Percentiles rank a stretch among this genome's conserved stretches.
Conservation (phyloP, 2,113 vertebrate genomes). For the Alethe diademata region DNA sequence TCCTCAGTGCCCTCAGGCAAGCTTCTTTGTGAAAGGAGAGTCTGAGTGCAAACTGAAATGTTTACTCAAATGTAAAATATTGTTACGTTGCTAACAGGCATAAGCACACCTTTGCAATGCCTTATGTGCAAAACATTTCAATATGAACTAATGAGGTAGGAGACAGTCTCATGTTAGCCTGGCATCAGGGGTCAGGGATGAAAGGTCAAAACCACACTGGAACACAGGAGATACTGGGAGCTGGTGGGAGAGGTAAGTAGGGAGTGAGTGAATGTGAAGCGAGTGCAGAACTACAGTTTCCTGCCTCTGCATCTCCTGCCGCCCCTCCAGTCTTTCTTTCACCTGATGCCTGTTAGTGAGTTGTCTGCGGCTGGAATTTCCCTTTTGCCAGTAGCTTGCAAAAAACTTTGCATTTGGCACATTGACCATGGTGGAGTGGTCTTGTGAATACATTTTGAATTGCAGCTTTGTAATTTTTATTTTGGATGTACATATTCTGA, state of each 20-base stretch:
- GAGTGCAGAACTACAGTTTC: background rate
- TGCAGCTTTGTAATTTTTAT: constrained; percentile 11
- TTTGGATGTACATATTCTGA: constrained; percentile 39
- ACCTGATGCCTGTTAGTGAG: background rate
- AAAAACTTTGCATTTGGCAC: background rate
- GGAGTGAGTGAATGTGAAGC: background rate
- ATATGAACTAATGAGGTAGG: background rate
- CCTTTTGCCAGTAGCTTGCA: background rate
- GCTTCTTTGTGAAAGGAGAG: background rate
- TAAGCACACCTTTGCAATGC: background rate
- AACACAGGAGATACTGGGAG: background rate
- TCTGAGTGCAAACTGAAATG: constrained; percentile 17
- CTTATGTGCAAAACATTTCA: constrained; percentile 13
- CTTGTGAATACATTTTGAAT: background rate
- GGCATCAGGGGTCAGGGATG: background rate
- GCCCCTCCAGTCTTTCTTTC: background rate
- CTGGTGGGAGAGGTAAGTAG: background rate
- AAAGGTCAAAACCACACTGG: background rate
- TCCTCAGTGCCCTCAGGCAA: background rate
- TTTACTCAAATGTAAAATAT: background rate
- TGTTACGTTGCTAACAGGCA: background rate
- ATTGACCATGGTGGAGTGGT: background rate
- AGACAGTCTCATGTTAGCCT: background rate
- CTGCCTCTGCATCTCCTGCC: background rate
- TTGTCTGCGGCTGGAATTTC: background rate